Base-by-base conservation (phyloP, 2,113 vertebrate species). In the Pelvicachromis taeniatus region DNA sequence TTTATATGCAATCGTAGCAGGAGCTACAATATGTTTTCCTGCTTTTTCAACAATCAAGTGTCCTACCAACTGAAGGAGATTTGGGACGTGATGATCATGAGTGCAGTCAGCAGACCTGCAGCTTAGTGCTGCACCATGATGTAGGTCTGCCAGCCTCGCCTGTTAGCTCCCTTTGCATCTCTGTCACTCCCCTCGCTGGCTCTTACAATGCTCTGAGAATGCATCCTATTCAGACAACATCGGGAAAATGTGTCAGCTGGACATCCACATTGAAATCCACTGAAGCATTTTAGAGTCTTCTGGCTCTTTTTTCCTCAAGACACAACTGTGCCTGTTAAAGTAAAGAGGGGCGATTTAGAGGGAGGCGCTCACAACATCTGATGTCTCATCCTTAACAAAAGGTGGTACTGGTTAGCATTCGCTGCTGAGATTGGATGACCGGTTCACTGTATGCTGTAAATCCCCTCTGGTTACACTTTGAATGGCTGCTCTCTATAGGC, bases 251-350 rank as follows among this genome's bases (percentile, higher is more conserved):
- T 91, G 90, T 93, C 87, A 31, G 89, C 85, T 84, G 92, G 91
- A 91, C 86, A 42, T 85, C 54, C 73, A 45, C 91, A 93, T 93
- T 94, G 91, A 94, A 81, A 89, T 85, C 86, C 93, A 93, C 92
- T 92, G 90, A 89, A 93, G 94, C 93, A 88, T 93, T 93, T 85
- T 91, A 92, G 90, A 93, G 91, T 91, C 93, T 89, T 94, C 85
- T 92, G 91, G 86, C 81, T 92, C 89, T 88, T 93, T 94, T 92
- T 87, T 93, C 48, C 29, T 68, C 56, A 45, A 80, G 65, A 91
- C 92, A 91, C 90, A 91, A 93, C 91, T 86, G 81, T 77, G 86
- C 87, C 84, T 88, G 85, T 89, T 89, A 88, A 82, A 89, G 80
- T 79, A 84, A 89, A 89, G 85, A 81, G 86, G 82, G 87, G 82